Evolutionary conservation across 1,140 invertebrate genomes (phyloP).

Genomic region (Lepidotrigona ventralis): DNA sequence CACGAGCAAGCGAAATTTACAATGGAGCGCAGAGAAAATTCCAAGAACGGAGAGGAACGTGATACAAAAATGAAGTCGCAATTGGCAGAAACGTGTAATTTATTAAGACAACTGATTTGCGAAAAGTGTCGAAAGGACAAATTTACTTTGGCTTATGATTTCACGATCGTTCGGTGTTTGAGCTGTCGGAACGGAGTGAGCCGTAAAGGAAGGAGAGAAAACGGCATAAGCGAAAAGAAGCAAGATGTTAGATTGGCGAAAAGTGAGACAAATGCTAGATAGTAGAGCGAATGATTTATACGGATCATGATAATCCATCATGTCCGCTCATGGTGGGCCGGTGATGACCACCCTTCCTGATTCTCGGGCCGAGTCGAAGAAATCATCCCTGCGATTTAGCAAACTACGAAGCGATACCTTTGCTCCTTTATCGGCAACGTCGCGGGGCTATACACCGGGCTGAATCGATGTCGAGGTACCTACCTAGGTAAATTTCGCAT

Average conservation of each 20-base stretch:
- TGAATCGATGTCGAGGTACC: constrained; percentile 25
- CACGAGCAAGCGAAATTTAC: neutral
- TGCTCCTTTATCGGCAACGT: constrained; percentile 44
- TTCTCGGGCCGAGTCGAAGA: neutral
- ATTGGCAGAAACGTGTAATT: neutral
- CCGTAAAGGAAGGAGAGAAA: neutral
- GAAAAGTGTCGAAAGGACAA: too few relatives aligned
- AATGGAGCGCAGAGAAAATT: neutral
- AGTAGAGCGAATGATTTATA: constrained; percentile 43
- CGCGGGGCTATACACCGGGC: neutral
- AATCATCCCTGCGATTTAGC: constrained; percentile 52
- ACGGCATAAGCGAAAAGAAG: neutral
- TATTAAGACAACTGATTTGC: neutral
- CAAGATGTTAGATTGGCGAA: neutral
- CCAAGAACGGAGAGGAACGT: neutral
- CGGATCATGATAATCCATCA: constrained; percentile 51
- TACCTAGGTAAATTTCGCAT: constrained; percentile 19
- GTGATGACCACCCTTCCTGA: constrained; percentile 30
- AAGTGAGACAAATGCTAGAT: constrained; percentile 35
- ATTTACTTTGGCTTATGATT: neutral
- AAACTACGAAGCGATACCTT: constrained; percentile 37
- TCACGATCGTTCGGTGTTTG: neutral
- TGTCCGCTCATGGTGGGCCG: neutral
- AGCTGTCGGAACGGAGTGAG: too few relatives aligned
- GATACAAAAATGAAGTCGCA: too few relatives aligned